Conservation (phyloP, 2,888 invertebrate species). For the Netelia virgata region DNA sequence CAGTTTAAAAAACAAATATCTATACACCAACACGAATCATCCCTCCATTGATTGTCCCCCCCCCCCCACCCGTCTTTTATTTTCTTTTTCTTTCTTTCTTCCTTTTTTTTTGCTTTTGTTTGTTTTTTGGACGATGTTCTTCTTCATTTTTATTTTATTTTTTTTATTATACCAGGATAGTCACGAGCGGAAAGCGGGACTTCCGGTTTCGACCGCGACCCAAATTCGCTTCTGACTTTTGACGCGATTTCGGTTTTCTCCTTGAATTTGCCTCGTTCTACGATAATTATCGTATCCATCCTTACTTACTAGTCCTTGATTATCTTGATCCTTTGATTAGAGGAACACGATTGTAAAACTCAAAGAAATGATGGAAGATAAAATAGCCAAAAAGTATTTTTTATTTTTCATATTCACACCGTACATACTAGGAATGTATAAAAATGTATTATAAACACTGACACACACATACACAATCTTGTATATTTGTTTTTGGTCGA, state of each 20-base stretch:
- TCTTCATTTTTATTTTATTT: slow-evolving; percentile 6
- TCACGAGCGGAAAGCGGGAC: background rate
- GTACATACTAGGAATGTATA: slow-evolving; percentile 69
- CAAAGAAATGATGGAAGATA: slow-evolving; percentile 44
- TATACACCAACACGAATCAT: slow-evolving; percentile 63
- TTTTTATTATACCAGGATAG: background rate
- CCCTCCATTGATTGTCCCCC: slow-evolving; percentile 65
- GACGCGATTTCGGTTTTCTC: background rate
- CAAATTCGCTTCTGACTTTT: background rate
- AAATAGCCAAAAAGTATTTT: slow-evolving; percentile 74
- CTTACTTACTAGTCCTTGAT: slow-evolving; percentile 4
- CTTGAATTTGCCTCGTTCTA: background rate
- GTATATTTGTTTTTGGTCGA: slow-evolving; percentile 73
- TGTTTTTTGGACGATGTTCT: slow-evolving; percentile 3
- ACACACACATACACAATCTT: slow-evolving; percentile 24
- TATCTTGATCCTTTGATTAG: slow-evolving; percentile 24
- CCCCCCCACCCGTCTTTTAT: no score
- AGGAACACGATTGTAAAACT: slow-evolving; percentile 1
- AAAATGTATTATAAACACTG: slow-evolving; percentile 54
- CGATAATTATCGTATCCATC: slow-evolving; percentile 34
- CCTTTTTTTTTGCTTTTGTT: slow-evolving; percentile 9
- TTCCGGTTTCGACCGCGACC: slow-evolving; percentile 1
- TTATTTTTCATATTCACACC: slow-evolving; percentile 76
- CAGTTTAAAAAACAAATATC: background rate
- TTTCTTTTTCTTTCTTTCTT: slow-evolving; percentile 27